Evolutionary conservation across 2,113 vertebrate genomes (phyloP).

Genomic region (Ictidomys tridecemlineatus): DNA sequence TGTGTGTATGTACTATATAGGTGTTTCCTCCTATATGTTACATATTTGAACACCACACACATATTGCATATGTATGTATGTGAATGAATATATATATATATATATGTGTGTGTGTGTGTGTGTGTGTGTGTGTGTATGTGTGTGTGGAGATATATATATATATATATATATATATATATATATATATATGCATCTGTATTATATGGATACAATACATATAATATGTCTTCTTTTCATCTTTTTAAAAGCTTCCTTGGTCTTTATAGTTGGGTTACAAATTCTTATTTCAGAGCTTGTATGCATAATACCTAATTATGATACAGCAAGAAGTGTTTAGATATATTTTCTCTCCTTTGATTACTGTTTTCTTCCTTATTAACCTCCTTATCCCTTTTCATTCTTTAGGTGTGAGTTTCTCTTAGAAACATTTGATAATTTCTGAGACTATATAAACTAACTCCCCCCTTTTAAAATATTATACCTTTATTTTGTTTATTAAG

Average conservation of each 20-base stretch:
- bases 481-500: too few species aligned
- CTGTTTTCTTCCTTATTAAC: background rate
- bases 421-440: background rate
- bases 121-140: rapidly evolving
- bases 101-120: too few species aligned
- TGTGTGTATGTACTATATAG: background rate
- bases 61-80: background rate
- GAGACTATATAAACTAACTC: background rate
- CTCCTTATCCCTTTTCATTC: background rate
- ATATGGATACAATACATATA: too few species aligned
- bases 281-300: background rate
- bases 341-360: background rate
- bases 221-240: background rate
- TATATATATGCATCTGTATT: background rate
- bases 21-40: background rate
- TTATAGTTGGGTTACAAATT: background rate
- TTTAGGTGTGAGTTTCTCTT: background rate
- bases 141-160: rapidly evolving
- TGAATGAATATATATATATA: too few species aligned
- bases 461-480: background rate
- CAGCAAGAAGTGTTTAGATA: background rate
- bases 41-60: too few species aligned
- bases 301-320: background rate
- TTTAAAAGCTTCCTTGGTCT: background rate
- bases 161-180: too few species aligned